Evolutionary conservation across 2,113 vertebrate species (phyloP).

Genomic region (Ciconia boyciana): DNA sequence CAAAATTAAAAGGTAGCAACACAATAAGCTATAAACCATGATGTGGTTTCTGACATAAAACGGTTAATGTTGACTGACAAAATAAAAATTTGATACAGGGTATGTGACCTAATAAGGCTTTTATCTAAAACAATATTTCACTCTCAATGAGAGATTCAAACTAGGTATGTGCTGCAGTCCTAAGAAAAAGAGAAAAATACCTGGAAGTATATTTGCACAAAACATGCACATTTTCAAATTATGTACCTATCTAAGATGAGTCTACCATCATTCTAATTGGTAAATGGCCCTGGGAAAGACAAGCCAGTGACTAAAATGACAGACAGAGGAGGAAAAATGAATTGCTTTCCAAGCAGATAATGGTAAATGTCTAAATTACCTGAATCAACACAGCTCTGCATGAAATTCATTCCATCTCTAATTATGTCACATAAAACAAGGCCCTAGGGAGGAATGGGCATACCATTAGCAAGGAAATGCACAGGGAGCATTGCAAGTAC

Average conservation of each 20-base stretch:
- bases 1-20: accelerated
- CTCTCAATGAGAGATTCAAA: background rate
- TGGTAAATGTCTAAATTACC: background rate
- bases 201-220: background rate
- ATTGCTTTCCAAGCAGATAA: background rate
- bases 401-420: background rate
- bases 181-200: background rate
- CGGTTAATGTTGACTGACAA: background rate
- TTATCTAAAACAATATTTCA: accelerated
- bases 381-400: background rate
- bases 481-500: background rate
- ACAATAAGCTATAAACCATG: accelerated
- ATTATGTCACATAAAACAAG: background rate
- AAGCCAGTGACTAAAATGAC: background rate
- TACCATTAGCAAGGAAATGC: background rate
- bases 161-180: background rate
- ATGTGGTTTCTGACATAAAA: background rate
- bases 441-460: background rate
- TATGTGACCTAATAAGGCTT: background rate
- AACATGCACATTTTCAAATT: background rate
- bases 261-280: background rate
- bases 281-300: background rate
- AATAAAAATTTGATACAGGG: accelerated
- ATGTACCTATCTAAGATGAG: background rate
- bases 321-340: background rate